These are phyloP conservation scores for Venustoraphidia nigricollis DNA, from an alignment of 2,888 invertebrate species.

Conservation along the genomic window DNA sequence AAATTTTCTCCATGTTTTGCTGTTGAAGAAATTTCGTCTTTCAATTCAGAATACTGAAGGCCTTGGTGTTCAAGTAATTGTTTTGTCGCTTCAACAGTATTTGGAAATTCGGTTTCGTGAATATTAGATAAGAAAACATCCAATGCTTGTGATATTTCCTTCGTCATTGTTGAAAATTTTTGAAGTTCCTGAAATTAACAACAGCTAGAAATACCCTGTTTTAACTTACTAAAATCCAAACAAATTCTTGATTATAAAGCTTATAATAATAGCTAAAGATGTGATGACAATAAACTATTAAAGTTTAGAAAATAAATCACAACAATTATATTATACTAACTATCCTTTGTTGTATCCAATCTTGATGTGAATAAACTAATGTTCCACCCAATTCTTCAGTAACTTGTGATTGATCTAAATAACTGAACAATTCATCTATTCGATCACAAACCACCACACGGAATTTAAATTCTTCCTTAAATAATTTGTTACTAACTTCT, in stretches of 20 bases:
- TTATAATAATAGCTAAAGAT: no score
- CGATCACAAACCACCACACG: constrained; percentile 76
- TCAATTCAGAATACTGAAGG: constrained; percentile 49
- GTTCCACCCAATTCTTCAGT: constrained; percentile 82
- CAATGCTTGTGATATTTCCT: constrained; percentile 74
- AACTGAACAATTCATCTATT: constrained; percentile 71
- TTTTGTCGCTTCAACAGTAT: constrained; percentile 82
- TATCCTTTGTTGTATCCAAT: constrained; percentile 94
- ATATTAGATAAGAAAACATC: constrained; percentile 78
- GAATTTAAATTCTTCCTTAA: constrained; percentile 86
- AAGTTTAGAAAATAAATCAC: no score
- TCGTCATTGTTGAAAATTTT: constrained; percentile 83
- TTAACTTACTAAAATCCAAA: not conserved
- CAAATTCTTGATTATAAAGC: no score
- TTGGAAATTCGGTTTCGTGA: constrained; percentile 86
- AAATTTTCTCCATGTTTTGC: constrained; percentile 81
- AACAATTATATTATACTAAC: constrained; percentile 37
- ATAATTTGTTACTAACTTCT: constrained; percentile 82
- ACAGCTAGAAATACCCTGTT: constrained; percentile 1
- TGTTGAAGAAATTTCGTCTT: constrained; percentile 74
- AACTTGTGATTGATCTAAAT: constrained; percentile 69
- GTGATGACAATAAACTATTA: no score
- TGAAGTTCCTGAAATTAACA: constrained; percentile 64
- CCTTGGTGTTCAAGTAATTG: constrained; percentile 74
- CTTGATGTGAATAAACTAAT: constrained; percentile 79